Base-by-base conservation (phyloP, 1,140 invertebrate species). In the Meloidogyne exigua region DNA sequence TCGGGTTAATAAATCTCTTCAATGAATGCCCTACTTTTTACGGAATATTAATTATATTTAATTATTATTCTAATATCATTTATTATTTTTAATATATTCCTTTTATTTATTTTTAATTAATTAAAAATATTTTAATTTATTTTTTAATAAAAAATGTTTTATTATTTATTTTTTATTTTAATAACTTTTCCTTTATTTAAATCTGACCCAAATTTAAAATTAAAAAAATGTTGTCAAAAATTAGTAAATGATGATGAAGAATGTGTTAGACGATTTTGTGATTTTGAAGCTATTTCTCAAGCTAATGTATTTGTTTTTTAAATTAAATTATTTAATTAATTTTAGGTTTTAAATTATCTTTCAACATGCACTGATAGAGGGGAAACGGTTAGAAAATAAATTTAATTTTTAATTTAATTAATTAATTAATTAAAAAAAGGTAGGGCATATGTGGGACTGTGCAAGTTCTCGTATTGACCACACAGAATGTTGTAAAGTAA, bases 271-370 rank as follows among this genome's bases (percentile, higher is more conserved):
- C 68, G 81, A 62, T 87, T 87, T 81, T 87, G 85, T 44, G 85
- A 87, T 69, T 87, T 87, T 75, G 87, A 85, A 23, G 79, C 85
- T n/a, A 86, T 87, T 57, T 87, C 85, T 32, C 85, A 87, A 74
- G 76, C 85, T 26, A 87, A 87, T 70, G 85, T 85, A n/a, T 74
- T 70, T 18, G 0, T 73, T 39, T 64, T 23, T 64, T 21, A 23
- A n/a, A 23, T 7, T 28, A n/a, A 70, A 18, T 39, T 26, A 11
- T 10, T 21, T 9, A 13, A 1, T 13, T 44, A 68, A 15, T 76
- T 83, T 72, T 64, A 85, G 84, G 78, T 87, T 44, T 78, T 87
- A 13, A 87, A 83, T 77, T 87, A 81, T 72, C 71, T 87, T 63
- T 83, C 86, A 12, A 87, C 82, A 23, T 87, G 85, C 62, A 80